phyloP scores from a whole-genome alignment of 2,797 vertebrate genomes.

The Columba guinea region DNA sequence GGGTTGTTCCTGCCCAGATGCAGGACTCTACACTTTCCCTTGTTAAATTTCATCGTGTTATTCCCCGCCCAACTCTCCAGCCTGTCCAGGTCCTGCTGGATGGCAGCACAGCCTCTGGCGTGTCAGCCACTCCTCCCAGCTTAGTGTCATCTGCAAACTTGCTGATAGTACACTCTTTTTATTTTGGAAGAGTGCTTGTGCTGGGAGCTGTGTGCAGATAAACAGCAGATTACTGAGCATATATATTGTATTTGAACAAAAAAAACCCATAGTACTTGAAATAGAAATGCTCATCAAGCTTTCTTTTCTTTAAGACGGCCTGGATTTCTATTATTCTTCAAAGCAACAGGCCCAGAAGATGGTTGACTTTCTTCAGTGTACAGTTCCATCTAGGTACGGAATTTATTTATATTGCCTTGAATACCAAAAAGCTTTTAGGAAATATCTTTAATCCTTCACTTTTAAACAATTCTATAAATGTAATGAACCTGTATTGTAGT shows the following conservation, averaged over 20 bases:
- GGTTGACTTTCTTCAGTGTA: constrained; percentile 96
- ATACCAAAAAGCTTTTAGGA: neutral
- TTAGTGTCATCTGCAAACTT: too few relatives aligned
- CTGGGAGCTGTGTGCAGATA: neutral
- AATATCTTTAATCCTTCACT: neutral
- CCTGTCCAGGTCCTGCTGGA: too few relatives aligned
- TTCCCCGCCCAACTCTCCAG: too few relatives aligned
- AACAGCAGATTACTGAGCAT: neutral
- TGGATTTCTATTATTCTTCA: constrained; percentile 95
- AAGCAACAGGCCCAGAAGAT: constrained; percentile 98
- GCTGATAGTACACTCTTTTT: too few relatives aligned
- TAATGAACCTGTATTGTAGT: neutral
- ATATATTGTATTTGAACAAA: neutral
- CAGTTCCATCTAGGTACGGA: constrained; percentile 90
- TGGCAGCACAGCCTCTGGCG: too few relatives aligned
- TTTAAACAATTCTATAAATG: neutral
- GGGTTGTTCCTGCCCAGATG: too few relatives aligned
- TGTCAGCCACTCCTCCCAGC: too few relatives aligned
- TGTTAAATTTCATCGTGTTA: too few relatives aligned
- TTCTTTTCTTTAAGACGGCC: constrained; percentile 83
- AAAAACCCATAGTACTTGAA: neutral
- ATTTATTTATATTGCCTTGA: neutral
- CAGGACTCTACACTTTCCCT: too few relatives aligned
- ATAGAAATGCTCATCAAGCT: neutral
- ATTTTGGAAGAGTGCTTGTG: neutral